These are phyloP conservation scores for Eupithecia subumbrata DNA, from an alignment of 2,888 invertebrate species.

Conservation along the genomic window DNA sequence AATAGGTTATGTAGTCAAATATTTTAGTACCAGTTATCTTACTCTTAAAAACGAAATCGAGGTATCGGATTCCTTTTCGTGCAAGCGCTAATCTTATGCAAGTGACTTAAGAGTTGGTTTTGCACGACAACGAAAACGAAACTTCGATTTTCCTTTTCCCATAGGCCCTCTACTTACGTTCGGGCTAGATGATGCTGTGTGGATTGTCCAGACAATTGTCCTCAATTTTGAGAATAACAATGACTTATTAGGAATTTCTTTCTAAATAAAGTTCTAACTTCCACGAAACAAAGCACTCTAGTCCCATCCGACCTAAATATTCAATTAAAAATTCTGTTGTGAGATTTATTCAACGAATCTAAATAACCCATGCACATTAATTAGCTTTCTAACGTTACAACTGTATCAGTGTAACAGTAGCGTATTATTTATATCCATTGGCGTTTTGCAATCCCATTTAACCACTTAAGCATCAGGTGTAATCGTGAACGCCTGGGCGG, in stretches of 20 bases:
- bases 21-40: no score
- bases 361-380: conserved; percentile 20
- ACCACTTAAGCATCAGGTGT: conserved; percentile 61
- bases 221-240: not conserved
- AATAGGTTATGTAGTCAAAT: not conserved
- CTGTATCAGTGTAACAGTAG: conserved; percentile 40
- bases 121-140: no score
- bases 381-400: conserved; percentile 36
- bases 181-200: not conserved
- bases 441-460: conserved; percentile 65
- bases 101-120: no score
- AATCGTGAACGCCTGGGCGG: conserved; percentile 53
- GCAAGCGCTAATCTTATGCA: no score
- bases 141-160: no score
- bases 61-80: no score
- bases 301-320: not conserved
- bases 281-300: not conserved
- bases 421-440: conserved; percentile 45
- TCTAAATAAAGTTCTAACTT: not conserved
- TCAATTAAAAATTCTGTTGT: not conserved
- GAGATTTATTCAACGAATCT: conserved; percentile 20
- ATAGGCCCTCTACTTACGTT: not conserved
- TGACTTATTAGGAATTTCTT: not conserved
- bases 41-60: no score
- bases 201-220: not conserved